Evolutionary conservation across 2,888 invertebrate genomes (phyloP).

Genomic region (Rhagonycha fulva): DNA sequence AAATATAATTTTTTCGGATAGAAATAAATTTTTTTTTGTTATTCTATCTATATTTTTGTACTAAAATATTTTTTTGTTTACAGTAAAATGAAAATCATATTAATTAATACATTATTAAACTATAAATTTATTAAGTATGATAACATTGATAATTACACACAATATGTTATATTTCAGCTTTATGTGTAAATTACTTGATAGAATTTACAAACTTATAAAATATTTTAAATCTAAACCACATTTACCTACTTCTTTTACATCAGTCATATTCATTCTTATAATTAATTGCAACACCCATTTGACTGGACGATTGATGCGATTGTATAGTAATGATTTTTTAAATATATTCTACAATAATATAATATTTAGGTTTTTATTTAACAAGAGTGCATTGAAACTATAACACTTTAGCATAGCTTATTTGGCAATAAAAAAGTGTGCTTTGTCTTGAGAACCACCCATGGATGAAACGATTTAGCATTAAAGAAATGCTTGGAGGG

Average conservation of each 20-base stretch:
- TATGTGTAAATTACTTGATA: conserved; percentile 27
- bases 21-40: background rate
- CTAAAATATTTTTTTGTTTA: conserved; percentile 27
- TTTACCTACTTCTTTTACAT: conserved; percentile 40
- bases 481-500: no score
- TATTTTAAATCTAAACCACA: conserved; percentile 43
- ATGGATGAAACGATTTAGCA: no score
- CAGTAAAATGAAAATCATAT: conserved; percentile 12
- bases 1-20: background rate
- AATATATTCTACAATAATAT: background rate
- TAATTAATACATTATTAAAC: conserved; percentile 20
- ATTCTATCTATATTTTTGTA: conserved; percentile 25
- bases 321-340: background rate
- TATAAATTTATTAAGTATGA: conserved; percentile 27
- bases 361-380: background rate
- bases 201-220: conserved; percentile 44
- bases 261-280: conserved; percentile 25
- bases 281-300: conserved; percentile 12
- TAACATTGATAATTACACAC: conserved; percentile 29
- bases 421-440: background rate
- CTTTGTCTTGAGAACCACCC: no score
- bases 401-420: background rate
- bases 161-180: conserved; percentile 13
- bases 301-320: conserved; percentile 17
- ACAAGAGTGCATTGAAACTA: background rate